Conservation (phyloP, 2,888 invertebrate species). For the Nysson spinosus region DNA sequence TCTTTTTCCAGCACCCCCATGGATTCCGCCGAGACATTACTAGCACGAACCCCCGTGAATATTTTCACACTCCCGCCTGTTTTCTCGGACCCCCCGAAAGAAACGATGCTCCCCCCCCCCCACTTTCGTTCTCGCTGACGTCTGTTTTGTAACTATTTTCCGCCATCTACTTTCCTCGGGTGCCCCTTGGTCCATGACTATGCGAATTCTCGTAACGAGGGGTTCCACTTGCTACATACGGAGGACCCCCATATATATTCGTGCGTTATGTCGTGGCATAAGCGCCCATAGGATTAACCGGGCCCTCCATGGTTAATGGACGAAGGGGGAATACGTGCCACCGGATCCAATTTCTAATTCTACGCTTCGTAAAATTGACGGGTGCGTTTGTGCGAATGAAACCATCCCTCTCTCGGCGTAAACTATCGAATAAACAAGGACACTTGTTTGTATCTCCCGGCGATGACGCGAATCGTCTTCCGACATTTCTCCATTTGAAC, state of each 20-base stretch:
- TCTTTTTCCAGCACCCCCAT: conserved; percentile 53
- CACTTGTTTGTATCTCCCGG: too few species aligned
- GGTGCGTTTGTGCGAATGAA: conserved; percentile 43
- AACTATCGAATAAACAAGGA: too few species aligned
- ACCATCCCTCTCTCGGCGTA: too few species aligned
- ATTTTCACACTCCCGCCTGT: conserved; percentile 65
- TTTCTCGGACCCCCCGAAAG: conserved; percentile 21
- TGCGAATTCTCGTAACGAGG: conserved; percentile 45
- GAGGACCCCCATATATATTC: too few species aligned
- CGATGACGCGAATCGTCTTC: too few species aligned
- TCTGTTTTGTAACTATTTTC: conserved; percentile 74
- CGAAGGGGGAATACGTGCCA: conserved; percentile 50
- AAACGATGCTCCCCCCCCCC: conserved; percentile 11
- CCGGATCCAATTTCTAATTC: conserved; percentile 64
- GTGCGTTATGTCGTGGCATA: conserved; percentile 62
- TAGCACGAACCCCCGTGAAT: conserved; percentile 58
- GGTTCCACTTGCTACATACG: too few species aligned
- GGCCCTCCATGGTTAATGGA: conserved; percentile 55
- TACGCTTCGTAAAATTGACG: conserved; percentile 58
- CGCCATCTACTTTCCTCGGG: conserved; percentile 57
- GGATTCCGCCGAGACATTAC: conserved; percentile 54
- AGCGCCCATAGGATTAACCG: conserved; percentile 65
- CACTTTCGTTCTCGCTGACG: conserved; percentile 29
- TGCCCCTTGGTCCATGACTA: conserved; percentile 59
- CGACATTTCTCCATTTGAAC: too few species aligned